Evolutionary conservation across 1,140 invertebrate species (phyloP).

Genomic region (Drosophila albomicans): DNA sequence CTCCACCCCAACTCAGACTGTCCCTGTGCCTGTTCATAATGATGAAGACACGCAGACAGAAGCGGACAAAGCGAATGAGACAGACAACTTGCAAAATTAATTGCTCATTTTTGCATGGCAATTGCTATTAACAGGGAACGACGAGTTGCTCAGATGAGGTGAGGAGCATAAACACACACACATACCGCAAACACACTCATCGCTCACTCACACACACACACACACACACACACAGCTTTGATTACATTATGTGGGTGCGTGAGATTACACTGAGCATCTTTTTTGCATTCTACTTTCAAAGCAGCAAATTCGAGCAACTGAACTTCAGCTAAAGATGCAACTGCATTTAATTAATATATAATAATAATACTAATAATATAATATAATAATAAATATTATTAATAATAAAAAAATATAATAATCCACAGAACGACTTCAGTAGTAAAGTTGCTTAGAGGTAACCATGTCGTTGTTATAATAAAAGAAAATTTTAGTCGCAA

Average conservation of each 20-base stretch:
- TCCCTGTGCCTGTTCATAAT: constrained; percentile 9
- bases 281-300: neutral
- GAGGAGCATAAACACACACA: neutral
- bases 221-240: neutral
- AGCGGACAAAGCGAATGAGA: constrained; percentile 7
- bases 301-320: neutral
- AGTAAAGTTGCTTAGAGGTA: too few species aligned
- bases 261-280: constrained; percentile 10
- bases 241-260: constrained; percentile 23
- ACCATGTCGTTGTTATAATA: too few species aligned
- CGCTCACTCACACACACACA: too few species aligned
- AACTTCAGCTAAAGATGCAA: too few species aligned
- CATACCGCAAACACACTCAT: too few species aligned
- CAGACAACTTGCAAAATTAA: constrained; percentile 49
- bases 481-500: too few species aligned
- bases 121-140: constrained; percentile 13
- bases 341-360: too few species aligned
- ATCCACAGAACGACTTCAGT: too few species aligned
- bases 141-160: neutral
- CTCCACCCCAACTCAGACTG: neutral
- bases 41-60: constrained; percentile 26
- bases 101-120: constrained; percentile 42
- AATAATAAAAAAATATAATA: too few species aligned
- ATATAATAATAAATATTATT: too few species aligned
- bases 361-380: too few species aligned